Conservation (phyloP, 2,888 invertebrate genomes). For the Slavum lentiscoides region DNA sequence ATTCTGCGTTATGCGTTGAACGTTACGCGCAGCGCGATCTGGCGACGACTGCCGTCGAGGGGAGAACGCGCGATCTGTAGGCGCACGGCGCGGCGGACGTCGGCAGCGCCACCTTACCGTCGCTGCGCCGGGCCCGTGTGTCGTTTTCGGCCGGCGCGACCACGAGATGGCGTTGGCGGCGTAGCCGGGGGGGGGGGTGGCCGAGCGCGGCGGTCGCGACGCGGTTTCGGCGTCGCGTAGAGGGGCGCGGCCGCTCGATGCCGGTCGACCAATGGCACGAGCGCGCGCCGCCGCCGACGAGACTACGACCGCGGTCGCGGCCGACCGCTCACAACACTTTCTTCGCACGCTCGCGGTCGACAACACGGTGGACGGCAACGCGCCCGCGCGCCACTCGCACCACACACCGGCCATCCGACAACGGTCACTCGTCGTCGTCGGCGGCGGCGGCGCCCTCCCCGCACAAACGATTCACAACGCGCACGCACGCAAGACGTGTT, state of each 20-base stretch:
- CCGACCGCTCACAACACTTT: conserved; percentile 8
- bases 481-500: background rate
- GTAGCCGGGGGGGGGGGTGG: no score
- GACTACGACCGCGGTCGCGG: background rate
- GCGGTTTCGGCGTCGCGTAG: background rate
- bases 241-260: background rate
- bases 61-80: no score
- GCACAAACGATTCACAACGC: no score
- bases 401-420: background rate
- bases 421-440: background rate
- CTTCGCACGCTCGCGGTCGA: conserved; percentile 37
- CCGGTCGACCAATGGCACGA: conserved; percentile 22
- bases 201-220: background rate
- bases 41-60: no score
- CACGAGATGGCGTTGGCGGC: background rate
- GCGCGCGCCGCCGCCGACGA: conserved; percentile 4
- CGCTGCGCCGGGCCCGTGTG: no score
- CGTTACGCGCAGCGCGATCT: no score
- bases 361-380: conserved; percentile 3
- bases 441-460: background rate
- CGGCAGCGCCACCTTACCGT: no score
- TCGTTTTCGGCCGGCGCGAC: no score
- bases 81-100: no score
- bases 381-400: background rate
- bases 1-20: no score